phyloP scores from a whole-genome alignment of 92 coral and sea anemone species.

The Nematostella vectensis region DNA sequence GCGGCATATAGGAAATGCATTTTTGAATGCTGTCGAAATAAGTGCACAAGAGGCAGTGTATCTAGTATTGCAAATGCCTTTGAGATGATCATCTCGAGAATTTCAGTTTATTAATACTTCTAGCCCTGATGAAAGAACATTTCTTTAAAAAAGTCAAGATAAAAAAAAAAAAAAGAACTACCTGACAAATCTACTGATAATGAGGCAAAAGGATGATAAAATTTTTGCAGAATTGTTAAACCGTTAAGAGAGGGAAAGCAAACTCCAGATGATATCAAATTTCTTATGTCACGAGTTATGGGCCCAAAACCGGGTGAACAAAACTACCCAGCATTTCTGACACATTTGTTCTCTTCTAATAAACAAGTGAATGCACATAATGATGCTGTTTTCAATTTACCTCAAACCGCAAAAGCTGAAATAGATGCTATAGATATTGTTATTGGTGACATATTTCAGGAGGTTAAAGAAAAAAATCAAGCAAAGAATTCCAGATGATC shows the following conservation, averaged over 20 bases:
- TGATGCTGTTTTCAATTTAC: slow-evolving; percentile 7
- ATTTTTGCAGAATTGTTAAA: slow-evolving; percentile 59
- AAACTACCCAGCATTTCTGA: slow-evolving; percentile 19
- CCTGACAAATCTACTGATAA: too few species aligned
- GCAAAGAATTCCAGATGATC: slow-evolving; percentile 35
- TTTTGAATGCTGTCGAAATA: too few species aligned
- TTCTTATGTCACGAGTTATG: slow-evolving; percentile 21
- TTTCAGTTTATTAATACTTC: too few species aligned
- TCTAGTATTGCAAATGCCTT: too few species aligned
- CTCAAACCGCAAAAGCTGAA: slow-evolving; percentile 35
- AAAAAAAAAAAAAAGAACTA: too few species aligned
- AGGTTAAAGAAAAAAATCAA: slow-evolving; percentile 38
- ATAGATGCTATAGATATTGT: slow-evolving; percentile 41
- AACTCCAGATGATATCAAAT: slow-evolving; percentile 24
- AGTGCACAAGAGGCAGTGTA: too few species aligned
- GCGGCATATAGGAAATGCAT: too few species aligned
- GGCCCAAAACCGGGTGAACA: slow-evolving; percentile 10
- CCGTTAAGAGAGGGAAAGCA: slow-evolving; percentile 63
- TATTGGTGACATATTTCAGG: slow-evolving; percentile 54
- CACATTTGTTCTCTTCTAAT: slow-evolving; percentile 51
- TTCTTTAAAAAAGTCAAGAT: too few species aligned
- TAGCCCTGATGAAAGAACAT: too few species aligned
- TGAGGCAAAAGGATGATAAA: slow-evolving; percentile 67
- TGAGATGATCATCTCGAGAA: too few species aligned
- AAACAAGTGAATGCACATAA: slow-evolving; percentile 31